A percentile compares a stretch with the other conserved stretches of the same genome.
Evolutionary conservation across 2,888 invertebrate genomes (phyloP).

Genomic region (Papilio protenor): DNA sequence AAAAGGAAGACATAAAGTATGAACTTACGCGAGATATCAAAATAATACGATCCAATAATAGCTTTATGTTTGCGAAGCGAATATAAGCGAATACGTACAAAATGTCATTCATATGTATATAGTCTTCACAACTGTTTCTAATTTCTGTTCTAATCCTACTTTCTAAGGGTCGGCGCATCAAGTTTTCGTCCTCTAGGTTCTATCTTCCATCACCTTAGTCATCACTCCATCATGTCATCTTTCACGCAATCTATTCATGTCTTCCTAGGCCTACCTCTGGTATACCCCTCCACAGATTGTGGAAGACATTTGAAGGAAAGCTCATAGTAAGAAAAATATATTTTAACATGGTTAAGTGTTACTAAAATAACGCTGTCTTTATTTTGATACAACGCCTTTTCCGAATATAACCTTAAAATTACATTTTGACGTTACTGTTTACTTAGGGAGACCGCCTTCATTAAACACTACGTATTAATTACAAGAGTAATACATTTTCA

Average conservation of each 20-base stretch:
- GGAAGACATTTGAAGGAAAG: too few relatives aligned
- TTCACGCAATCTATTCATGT: too few relatives aligned
- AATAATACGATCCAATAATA: constrained; percentile 48
- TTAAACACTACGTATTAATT: background rate
- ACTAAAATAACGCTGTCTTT: background rate
- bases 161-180: too few relatives aligned
- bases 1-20: constrained; percentile 53
- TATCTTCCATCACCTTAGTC: too few relatives aligned
- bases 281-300: too few relatives aligned
- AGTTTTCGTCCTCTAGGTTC: too few relatives aligned
- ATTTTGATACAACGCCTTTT: background rate
- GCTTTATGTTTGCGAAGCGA: constrained; percentile 26
- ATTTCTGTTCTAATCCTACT: too few relatives aligned
- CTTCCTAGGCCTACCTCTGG: too few relatives aligned
- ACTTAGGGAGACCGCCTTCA: background rate
- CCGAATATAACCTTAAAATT: background rate
- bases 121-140: background rate
- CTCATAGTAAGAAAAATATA: too few relatives aligned
- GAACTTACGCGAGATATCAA: constrained; percentile 49
- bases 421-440: background rate
- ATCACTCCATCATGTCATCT: too few relatives aligned
- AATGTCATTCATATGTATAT: background rate
- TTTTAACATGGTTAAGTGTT: background rate
- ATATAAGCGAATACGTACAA: constrained; percentile 15
- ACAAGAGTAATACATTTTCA: background rate